Conservation (phyloP, 2,888 invertebrate genomes). For the Chloromyia formosa region DNA sequence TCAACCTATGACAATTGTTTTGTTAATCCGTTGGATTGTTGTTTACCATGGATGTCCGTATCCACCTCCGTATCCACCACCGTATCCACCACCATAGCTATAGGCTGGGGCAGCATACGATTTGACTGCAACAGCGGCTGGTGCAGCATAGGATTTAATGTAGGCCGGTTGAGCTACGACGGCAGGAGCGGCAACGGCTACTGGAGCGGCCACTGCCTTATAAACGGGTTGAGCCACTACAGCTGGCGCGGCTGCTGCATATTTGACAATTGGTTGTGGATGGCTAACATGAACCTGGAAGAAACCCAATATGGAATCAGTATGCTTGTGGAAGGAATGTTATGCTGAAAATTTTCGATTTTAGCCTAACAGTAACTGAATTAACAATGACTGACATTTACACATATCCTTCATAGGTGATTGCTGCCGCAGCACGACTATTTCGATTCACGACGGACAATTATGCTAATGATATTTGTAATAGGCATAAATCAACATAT, state of each 20-base stretch:
- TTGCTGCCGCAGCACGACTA: not conserved
- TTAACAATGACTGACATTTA: not conserved
- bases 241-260: constrained; percentile 53
- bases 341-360: too few species aligned
- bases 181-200: constrained; percentile 50
- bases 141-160: constrained; percentile 49
- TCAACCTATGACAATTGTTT: constrained; percentile 14
- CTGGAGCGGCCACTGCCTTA: constrained; percentile 44
- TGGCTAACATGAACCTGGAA: constrained; percentile 56
- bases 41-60: constrained; percentile 48
- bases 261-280: constrained; percentile 56
- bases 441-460: not conserved
- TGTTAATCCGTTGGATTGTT: not conserved
- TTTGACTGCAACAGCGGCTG: constrained; percentile 48
- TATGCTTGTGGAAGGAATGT: not conserved
- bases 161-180: constrained; percentile 35
- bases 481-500: constrained; percentile 16
- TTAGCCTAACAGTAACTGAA: not conserved
- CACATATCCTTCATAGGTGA: not conserved
- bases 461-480: constrained; percentile 33
- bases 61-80: constrained; percentile 49
- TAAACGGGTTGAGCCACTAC: constrained; percentile 51
- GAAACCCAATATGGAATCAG: not conserved
- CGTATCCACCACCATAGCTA: constrained; percentile 42
- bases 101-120: constrained; percentile 50